Evolutionary conservation across 1,140 invertebrate species (phyloP), one percentile per base, ranked within the genome.

Genomic region (Proctacanthus coquilletti): DNA sequence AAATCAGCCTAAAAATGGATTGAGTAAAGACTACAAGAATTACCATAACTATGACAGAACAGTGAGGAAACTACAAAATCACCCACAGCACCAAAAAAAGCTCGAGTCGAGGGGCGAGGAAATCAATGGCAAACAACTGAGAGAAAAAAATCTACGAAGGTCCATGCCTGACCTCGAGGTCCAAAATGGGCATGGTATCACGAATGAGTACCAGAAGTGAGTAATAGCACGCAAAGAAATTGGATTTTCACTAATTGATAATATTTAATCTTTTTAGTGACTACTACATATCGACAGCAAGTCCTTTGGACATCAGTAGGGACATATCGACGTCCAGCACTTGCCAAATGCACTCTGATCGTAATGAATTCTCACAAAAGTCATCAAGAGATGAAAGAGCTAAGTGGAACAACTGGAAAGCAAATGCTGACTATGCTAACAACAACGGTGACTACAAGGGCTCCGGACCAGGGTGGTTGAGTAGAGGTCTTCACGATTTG

Each of bases 301-400:
- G 44, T 34, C 48, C 51, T 18, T 56, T 50, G 4, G 49, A 55
- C 38, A 32, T 18, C 3, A 55, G 52, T 21, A 50, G 56, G 13
- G 56, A 58, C 34, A 42, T 58, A 3, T 58, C 56, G 36, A 54
- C 52, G 3, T 56, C 55, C 4, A 54, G 54, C 17, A 56, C 55
- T 6, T 59, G 56, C 36, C 52, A 51, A 35, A 48, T 58, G 38
- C 48, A 56, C 40, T 46, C 52, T 20, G 38, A 18, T 14, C 15
- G 50, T n/a, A n/a, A n/a, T n/a, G n/a, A 47, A 34, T 56, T 47
- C 5, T 30, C 45, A 19, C 9, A 30, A n/a, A 30, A 19, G 0
- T 48, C 47, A 23, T 61, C 64, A 9, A 66, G 71, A 45, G 69
- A 73, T n/a, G 71, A 74, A 41, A 60, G 74, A 30, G 66, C 69